A percentile compares a stretch with the other conserved stretches of the same genome.
phyloP scores from a whole-genome alignment of 2,113 vertebrate genomes.

The Brachyistius frenatus region DNA sequence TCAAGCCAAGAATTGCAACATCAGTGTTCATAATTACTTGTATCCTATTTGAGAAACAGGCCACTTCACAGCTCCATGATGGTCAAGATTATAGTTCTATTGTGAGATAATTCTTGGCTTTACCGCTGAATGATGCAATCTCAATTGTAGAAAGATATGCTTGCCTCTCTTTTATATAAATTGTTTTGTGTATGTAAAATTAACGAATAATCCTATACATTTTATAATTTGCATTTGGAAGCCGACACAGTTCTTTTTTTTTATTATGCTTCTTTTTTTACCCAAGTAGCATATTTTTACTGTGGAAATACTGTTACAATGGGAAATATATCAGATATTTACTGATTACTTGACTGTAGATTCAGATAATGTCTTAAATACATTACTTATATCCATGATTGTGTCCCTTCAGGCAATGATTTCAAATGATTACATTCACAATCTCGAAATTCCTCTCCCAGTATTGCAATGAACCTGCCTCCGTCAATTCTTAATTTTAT shows the following conservation, averaged over 20 bases:
- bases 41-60: constrained; percentile 14
- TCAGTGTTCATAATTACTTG: not conserved
- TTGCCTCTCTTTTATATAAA: not conserved
- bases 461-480: not conserved
- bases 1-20: not conserved
- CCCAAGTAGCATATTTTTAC: too few species aligned
- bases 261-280: not conserved
- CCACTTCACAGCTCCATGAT: constrained; percentile 13
- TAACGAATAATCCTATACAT: too few species aligned
- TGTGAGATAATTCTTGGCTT: not conserved
- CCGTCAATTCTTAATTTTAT: not conserved
- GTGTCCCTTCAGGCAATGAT: too few species aligned
- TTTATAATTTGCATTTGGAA: too few species aligned
- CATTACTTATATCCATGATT: too few species aligned
- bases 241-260: not conserved
- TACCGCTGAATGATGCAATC: not conserved
- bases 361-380: not conserved
- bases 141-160: not conserved
- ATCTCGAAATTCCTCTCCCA: not conserved
- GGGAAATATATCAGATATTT: not conserved
- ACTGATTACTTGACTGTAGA: not conserved
- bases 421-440: not conserved
- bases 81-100: constrained; percentile 14
- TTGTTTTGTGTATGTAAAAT: too few species aligned
- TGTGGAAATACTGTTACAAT: not conserved